Evolutionary conservation across 2,888 invertebrate species (phyloP).

Genomic region (Ochropacha duplaris): DNA sequence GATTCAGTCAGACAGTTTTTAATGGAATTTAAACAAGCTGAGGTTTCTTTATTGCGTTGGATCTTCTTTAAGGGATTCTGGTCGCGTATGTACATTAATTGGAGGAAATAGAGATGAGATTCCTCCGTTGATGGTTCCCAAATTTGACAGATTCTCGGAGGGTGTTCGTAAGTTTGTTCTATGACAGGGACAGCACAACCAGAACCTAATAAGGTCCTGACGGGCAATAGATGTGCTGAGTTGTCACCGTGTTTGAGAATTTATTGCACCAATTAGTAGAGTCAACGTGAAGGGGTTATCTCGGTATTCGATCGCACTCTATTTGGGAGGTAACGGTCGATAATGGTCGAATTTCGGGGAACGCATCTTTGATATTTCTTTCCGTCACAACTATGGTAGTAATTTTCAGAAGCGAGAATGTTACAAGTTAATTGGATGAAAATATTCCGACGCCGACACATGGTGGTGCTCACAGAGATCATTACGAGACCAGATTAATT

Average conservation of each 20-base stretch:
- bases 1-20: slow-evolving; percentile 41
- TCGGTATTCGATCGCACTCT: slow-evolving; percentile 65
- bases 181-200: slow-evolving; percentile 38
- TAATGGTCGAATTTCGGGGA: slow-evolving; percentile 78
- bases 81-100: slow-evolving; percentile 53
- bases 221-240: slow-evolving; percentile 53
- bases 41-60: slow-evolving; percentile 63
- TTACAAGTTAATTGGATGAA: slow-evolving; percentile 80
- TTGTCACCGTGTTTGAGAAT: slow-evolving; percentile 70
- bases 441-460: slow-evolving; percentile 66
- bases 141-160: slow-evolving; percentile 57
- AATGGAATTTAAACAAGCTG: slow-evolving; percentile 77
- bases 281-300: slow-evolving; percentile 76
- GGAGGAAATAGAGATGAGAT: slow-evolving; percentile 56
- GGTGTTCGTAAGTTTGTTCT: slow-evolving; percentile 46
- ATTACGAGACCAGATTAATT: slow-evolving; percentile 68
- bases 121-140: slow-evolving; percentile 40
- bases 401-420: slow-evolving; percentile 79
- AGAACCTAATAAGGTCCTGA: slow-evolving; percentile 60
- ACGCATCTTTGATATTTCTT: slow-evolving; percentile 59
- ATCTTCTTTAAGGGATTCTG: slow-evolving; percentile 49
- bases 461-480: slow-evolving; percentile 57
- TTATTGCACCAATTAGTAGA: slow-evolving; percentile 81
- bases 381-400: slow-evolving; percentile 48
- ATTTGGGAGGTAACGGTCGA: slow-evolving; percentile 80